Conservation (phyloP, 2,888 invertebrate genomes). For the Spilosoma lubricipeda region DNA sequence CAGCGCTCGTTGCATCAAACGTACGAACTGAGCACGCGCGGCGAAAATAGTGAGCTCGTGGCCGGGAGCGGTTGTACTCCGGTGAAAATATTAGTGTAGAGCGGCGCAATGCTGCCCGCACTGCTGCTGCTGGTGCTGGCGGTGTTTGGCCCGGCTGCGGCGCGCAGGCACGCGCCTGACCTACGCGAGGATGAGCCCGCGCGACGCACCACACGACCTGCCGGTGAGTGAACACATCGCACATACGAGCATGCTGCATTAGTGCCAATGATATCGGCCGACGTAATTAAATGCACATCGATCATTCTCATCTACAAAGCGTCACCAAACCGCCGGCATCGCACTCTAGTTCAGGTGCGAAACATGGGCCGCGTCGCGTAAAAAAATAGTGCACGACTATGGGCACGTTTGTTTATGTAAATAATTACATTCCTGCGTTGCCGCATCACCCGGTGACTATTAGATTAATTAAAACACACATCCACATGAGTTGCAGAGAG, state of each 20-base stretch:
- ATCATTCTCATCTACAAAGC: conserved; percentile 44
- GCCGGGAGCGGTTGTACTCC: conserved; percentile 71
- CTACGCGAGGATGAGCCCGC: conserved; percentile 89
- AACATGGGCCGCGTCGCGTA: conserved; percentile 36
- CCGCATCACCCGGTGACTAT: conserved; percentile 54
- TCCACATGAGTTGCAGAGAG: conserved; percentile 37
- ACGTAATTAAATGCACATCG: conserved; percentile 66
- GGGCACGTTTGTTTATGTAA: conserved; percentile 73
- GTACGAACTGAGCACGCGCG: conserved; percentile 69
- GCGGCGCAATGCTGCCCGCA: conserved; percentile 76
- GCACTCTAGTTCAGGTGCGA: conserved; percentile 34
- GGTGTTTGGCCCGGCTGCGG: conserved; percentile 68
- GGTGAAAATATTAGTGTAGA: conserved; percentile 66
- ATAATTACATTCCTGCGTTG: conserved; percentile 71
- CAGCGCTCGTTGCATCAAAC: conserved; percentile 65
- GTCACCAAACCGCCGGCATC: conserved; percentile 24
- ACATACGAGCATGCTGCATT: conserved; percentile 75
- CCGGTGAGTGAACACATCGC: conserved; percentile 87
- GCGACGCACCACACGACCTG: conserved; percentile 88
- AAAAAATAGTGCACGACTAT: conserved; percentile 39
- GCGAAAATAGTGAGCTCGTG: conserved; percentile 83
- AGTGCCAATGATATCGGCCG: conserved; percentile 52
- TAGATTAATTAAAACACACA: conserved; percentile 63
- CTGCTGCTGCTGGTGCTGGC: conserved; percentile 78
- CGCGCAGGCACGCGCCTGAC: conserved; percentile 88